Evolutionary conservation across 2,113 vertebrate genomes (phyloP).

Genomic region (Antechinus stuartii): DNA sequence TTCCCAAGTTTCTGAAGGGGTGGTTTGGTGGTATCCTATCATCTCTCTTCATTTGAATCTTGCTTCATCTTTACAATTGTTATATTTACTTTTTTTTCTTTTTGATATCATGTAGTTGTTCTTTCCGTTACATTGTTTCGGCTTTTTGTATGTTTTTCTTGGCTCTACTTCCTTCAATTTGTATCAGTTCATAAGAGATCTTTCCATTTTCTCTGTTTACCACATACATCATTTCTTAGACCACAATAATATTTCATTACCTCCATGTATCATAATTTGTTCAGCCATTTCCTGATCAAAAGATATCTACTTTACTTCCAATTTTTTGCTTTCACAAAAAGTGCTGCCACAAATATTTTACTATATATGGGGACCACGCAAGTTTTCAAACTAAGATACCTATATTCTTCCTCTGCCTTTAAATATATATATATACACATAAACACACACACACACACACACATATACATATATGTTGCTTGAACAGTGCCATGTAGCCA

Average conservation of each 20-base stretch:
- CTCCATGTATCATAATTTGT: background rate
- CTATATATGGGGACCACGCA: background rate
- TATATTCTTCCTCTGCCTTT: background rate
- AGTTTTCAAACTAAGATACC: background rate
- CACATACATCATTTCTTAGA: background rate
- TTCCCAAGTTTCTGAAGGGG: background rate
- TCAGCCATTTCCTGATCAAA: background rate
- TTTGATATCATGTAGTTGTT: background rate
- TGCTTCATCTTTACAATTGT: background rate
- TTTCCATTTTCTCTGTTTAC: background rate
- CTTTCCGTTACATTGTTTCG: background rate
- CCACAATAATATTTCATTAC: background rate
- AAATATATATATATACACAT: background rate
- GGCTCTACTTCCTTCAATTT: background rate
- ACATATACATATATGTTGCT: background rate
- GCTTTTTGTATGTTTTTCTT: background rate
- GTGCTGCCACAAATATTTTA: background rate
- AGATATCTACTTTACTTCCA: background rate
- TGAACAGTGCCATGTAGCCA: background rate
- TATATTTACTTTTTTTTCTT: background rate
- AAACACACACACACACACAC: no score
- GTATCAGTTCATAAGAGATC: background rate
- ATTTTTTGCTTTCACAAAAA: background rate
- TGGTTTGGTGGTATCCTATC: background rate
- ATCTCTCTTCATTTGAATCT: background rate